Evolutionary conservation across 2,888 invertebrate genomes (phyloP), one percentile per base, ranked within the genome.

Genomic region (Callimorpha dominula): DNA sequence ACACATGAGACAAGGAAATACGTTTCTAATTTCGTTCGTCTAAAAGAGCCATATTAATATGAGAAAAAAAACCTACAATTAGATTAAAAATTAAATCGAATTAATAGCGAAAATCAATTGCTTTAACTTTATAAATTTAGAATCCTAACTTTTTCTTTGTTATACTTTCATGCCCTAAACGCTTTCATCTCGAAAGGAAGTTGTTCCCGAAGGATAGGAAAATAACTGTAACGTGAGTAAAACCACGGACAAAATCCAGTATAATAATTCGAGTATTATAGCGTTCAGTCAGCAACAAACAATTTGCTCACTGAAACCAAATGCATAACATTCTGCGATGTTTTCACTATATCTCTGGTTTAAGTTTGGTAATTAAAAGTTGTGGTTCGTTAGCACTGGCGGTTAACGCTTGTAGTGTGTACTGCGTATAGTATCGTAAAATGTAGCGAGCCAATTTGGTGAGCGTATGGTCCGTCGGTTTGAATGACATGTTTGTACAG

Each of bases 351-450:
- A 87, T 88, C 87, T 87, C 86, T 78, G 81, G 81, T 82, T 89
- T 89, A 92, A 93, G 92, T 93, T 93, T 85, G 89, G 91, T 93
- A 93, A 94, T 94, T 93, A 94, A 93, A 94, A 93, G 89, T 94
- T 92, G 83, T 79, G 82, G 83, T 87, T 90, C 89, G 89, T 90
- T 88, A 89, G 86, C 77, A 72, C 75, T 74, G 72, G 78, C 75
- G 81, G 79, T 79, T 83, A 78, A 85, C 88, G 84, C 84, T 86
- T 83, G 82, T 86, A 82, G 43, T 46, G 43, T 46, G 43, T 78
- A 63, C 54, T 31, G n/a, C 11, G 12, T 15, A 52, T 69, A 40
- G 31, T 17, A 60, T 62, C 17, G 52, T 62, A 31, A 62, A 50
- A 62, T 69, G 50, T 69, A 84, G 78, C 76, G 77, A 76, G 86